Conservation (phyloP, 2,888 invertebrate species). For the Pyrrhosoma nymphula region DNA sequence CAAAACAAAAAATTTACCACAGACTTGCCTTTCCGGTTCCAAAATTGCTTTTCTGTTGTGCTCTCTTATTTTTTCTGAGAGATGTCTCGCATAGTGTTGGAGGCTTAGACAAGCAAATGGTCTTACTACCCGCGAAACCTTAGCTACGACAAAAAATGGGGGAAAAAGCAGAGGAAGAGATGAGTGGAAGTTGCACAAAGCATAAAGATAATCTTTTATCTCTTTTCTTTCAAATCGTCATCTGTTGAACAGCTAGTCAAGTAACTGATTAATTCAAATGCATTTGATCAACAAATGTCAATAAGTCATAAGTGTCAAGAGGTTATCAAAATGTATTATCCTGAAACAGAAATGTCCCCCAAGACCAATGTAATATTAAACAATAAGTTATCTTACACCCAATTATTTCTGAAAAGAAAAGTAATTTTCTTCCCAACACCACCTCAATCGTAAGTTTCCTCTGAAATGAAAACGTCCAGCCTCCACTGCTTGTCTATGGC, state of each 20-base stretch:
- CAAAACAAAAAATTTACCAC: conserved; percentile 69
- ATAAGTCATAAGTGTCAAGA: conserved; percentile 58
- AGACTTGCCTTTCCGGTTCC: conserved; percentile 72
- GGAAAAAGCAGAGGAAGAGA: conserved; percentile 76
- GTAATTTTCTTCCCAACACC: conserved; percentile 68
- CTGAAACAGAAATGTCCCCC: conserved; percentile 69
- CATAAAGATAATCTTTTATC: conserved; percentile 67
- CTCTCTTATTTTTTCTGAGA: conserved; percentile 69
- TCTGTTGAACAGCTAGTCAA: conserved; percentile 62
- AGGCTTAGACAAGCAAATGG: conserved; percentile 69
- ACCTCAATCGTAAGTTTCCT: conserved; percentile 60
- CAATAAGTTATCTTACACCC: conserved; percentile 46
- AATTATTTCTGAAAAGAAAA: conserved; percentile 68
- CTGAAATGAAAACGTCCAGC: conserved; percentile 68
- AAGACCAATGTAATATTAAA: conserved; percentile 51
- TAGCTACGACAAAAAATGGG: conserved; percentile 78
- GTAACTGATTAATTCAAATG: conserved; percentile 58
- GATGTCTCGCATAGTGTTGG: conserved; percentile 69
- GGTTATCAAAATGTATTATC: conserved; percentile 68
- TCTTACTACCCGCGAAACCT: conserved; percentile 78
- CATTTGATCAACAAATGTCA: conserved; percentile 63
- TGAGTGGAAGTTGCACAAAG: conserved; percentile 70
- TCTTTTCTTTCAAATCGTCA: conserved; percentile 66
- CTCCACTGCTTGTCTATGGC: conserved; percentile 68
- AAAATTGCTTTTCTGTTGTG: conserved; percentile 69